phyloP scores from a whole-genome alignment of 2,797 vertebrate genomes.

The Accipiter minullus region DNA sequence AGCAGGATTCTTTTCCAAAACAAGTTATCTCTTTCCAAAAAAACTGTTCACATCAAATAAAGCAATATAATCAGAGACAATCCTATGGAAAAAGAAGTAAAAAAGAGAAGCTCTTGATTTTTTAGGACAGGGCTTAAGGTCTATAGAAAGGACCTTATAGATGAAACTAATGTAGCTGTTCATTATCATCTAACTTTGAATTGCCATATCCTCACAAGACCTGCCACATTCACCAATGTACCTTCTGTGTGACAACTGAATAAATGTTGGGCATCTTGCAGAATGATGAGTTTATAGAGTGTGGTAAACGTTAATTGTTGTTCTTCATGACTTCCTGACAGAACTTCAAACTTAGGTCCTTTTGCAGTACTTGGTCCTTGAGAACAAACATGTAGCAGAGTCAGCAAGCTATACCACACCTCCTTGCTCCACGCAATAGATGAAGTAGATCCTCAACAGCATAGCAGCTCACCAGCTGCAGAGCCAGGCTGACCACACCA shows the following conservation, averaged over 20 bases:
- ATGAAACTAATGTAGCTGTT: not conserved
- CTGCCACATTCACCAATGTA: not conserved
- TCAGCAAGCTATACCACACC: not conserved
- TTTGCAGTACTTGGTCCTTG: not conserved
- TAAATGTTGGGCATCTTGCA: not conserved
- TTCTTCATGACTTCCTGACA: not conserved
- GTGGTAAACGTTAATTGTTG: not conserved
- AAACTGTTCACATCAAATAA: not conserved
- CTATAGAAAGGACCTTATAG: not conserved
- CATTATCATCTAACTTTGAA: not conserved
- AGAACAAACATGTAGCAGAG: not conserved
- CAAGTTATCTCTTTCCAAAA: not conserved
- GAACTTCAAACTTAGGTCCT: not conserved
- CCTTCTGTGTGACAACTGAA: not conserved
- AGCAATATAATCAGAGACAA: not conserved
- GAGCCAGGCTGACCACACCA: not conserved
- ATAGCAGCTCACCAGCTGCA: not conserved
- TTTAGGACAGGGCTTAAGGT: not conserved
- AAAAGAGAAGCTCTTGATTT: not conserved
- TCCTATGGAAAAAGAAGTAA: accelerated
- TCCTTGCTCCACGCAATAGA: not conserved
- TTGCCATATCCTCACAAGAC: not conserved
- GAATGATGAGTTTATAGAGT: not conserved
- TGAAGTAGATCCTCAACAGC: not conserved
- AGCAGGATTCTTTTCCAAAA: not conserved